Evolutionary conservation across 1,140 invertebrate genomes (phyloP), one percentile per base, ranked within the genome.

Genomic region (Zeugodacus cucurbitae): DNA sequence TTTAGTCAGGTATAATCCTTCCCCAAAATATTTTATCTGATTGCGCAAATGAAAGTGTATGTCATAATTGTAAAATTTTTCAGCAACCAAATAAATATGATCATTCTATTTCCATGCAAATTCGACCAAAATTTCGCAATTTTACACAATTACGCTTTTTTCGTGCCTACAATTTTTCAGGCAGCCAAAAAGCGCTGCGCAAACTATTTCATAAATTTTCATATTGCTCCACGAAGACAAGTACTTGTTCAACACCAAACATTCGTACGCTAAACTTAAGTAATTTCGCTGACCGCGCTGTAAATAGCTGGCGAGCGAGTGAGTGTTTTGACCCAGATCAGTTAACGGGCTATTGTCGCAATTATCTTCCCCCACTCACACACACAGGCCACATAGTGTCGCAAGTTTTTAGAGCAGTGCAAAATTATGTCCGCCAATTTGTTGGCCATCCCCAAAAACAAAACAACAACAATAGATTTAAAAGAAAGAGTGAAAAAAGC

Each of bases 251-350:
- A 3, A 34, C 26, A 34, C 34, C 67, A 37, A 26, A 11, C 10
- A 70, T 32, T 20, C 67, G 10, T 70, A 37, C 67, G 22, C 29
- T 22, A 34, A 20, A 4, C 34, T 70, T 70, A 17, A 20, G 32
- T 32, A 70, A 70, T 70, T 74, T 37, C 67, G 11, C 8, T n/a
- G 32, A 20, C 67, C 67, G 34, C 22, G 26, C 29, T 4, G 29
- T 29, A 67, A 17, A 34, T 34, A 32, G 3, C 20, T 74, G 34
- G 34, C 67, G 34, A 67, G 10, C 29, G 48, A 54, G 48, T 11
- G 62, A 41, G 67, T 14, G 67, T 74, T 74, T 74, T 74, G 67
- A 74, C 67, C 67, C 67, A 74, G 41, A 37, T 74, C 67, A 41
- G 67, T 41, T 41, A 74, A 74, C 32, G 17, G 32, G 20, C 32